Evolutionary conservation across 2,797 vertebrate species (phyloP), one percentile per base, ranked within the genome.

Genomic region (Paratrypauchen microcephalus): DNA sequence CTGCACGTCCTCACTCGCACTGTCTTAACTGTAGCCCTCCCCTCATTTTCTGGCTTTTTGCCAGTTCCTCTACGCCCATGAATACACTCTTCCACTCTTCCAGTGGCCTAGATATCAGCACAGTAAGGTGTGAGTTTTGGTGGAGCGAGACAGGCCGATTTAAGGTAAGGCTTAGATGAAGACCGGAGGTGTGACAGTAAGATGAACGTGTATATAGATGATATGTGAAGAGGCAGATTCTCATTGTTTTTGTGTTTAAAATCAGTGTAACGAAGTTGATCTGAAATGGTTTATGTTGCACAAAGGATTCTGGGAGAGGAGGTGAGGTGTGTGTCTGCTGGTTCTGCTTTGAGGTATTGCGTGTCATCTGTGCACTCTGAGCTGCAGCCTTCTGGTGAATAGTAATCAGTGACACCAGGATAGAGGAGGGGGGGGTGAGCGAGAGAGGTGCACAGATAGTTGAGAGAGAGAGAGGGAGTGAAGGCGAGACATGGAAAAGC

Each of bases 311-410:
- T 15, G 13, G 24, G n/a, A 28, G 66, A 45, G 13, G 15, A 55
- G n/a, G 61, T 18, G 69, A 80, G 86, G 84, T 77, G 83, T 45
- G 87, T 86, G 78, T 65, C 68, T 77, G 82, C 74, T 66, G 73
- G 68, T 78, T 83, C 86, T 92, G 90, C 90, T 92, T 93, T 92
- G 89, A 94, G 93, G 90, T 94, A 94, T 94, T 94, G 86, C 92
- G 88, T 95, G 91, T 95, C 92, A 91, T 94, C 91, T 91, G 91
- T 92, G 93, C 84, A 76, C 87, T 85, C 79, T 85, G 83, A 71
- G 73, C 93, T 95, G 91, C 93, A 94, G 89, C 90, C 89, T 91
- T 95, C 93, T 95, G 93, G 89, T 94, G 93, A 94, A 94, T 96
- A 93, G 92, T 94, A 95, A 94, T 94, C 92, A 89, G 89, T 92